Conservation (phyloP, 2,113 vertebrate genomes). For the Geococcyx californianus region DNA sequence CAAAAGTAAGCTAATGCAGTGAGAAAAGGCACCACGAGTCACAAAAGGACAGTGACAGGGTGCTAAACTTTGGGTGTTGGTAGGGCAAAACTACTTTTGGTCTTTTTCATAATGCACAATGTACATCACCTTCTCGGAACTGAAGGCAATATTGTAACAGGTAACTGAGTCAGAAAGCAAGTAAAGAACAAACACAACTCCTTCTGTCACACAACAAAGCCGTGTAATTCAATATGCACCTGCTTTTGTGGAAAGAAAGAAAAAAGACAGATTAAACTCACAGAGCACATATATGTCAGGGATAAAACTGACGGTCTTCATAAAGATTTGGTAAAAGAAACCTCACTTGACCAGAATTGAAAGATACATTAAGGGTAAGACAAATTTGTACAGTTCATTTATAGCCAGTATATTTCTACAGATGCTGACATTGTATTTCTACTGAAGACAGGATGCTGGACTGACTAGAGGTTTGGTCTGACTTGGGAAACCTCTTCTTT, state of each 20-base stretch:
- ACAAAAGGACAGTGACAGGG: background rate
- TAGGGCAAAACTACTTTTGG: background rate
- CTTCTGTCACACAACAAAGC: background rate
- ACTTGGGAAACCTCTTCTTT: background rate
- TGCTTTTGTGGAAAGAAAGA: background rate
- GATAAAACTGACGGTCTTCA: background rate
- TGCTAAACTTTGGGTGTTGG: no score
- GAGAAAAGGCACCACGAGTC: background rate
- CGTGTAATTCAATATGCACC: background rate
- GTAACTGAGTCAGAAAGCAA: background rate
- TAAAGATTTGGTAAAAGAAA: background rate
- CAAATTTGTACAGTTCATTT: background rate
- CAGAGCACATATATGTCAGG: background rate
- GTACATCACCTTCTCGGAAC: background rate
- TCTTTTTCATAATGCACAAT: background rate
- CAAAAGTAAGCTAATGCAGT: background rate
- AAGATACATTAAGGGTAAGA: background rate
- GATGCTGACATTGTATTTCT: background rate
- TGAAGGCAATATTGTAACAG: fast-evolving
- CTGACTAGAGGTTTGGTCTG: background rate
- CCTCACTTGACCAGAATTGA: background rate
- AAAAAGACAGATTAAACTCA: background rate
- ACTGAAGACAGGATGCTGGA: background rate
- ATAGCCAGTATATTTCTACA: background rate
- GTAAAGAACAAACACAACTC: background rate